Base-by-base conservation (phyloP, 2,888 invertebrate species). In the Lottia gigantea region DNA sequence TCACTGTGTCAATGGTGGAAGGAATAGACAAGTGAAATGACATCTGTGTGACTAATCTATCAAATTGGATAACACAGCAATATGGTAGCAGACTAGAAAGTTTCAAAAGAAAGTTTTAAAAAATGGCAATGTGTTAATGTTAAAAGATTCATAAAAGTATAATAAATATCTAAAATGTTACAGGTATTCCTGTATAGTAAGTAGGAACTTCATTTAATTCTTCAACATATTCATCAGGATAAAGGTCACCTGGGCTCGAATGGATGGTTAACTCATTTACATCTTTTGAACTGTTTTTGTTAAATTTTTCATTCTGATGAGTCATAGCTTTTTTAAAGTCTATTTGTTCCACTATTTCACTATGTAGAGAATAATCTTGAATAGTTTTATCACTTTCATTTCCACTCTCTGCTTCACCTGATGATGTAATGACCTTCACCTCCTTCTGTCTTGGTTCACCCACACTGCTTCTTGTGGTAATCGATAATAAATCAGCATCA, bases 201-300 rank as follows among this genome's bases (percentile, higher is more conserved):
- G 23, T 23, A 55, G 80, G 78, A 15, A 81, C 78, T 64, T 81
- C 80, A 16, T 63, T 71, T 12, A 81, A 71, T 64, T 78, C 76
- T 19, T 79, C 80, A 12, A 73, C 74, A 26, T 69, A 46, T 68
- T 71, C 77, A 11, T 74, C 76, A 23, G 40, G 40, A 8, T 40
- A 3, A 40, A 40, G 40, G 40, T 40, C 40, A 11, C 7, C 40
- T 8, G 40, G 40, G 7, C 40, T 40, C 2, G 40, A 40, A 40
- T 40, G 7, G 40, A 8, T 40, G 8, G 40, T 40, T 8, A 40
- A 40, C n/a, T n/a, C n/a, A 11, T 31, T 31, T 31, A 40, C 40
- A 8, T 40, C 40, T 40, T 4, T 40, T 40, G 7, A 40, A 40
- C 40, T 40, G 40, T 40, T 40, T 8, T 40, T 40, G 2, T 40